Base-by-base conservation (phyloP, 2,113 vertebrate species). In the Pelusios castaneus region DNA sequence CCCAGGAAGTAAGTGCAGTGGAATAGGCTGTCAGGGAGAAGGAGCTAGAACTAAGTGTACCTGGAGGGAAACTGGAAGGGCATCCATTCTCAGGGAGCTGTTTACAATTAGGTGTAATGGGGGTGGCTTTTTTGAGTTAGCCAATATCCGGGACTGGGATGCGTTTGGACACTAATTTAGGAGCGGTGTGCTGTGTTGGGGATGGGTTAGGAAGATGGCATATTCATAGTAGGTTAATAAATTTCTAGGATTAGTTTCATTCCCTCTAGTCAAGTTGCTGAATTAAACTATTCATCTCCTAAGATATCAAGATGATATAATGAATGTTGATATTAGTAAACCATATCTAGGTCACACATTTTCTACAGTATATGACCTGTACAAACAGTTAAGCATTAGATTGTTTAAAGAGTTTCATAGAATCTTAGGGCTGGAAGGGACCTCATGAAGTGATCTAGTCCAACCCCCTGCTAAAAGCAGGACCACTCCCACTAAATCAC, bases 351-450 rank as follows among this genome's bases (percentile, higher is more conserved):
- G 24, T 60, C 80, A 93, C 29, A n/a, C 6, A 81, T 84, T 81
- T 94, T 43, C n/a, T 67, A 82, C 85, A 82, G 25, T 6, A 43
- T 54, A 45, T 82, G 43, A 89, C 88, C 87, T 88, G 76, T 95
- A 90, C 45, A 55, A 92, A 84, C 21, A 89, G 78, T 25, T 87
- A 93, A 95, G 88, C 75, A 89, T 92, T 93, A 89, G 54, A 54
- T 89, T 88, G 81, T 79, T 75, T 70, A 63, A 43, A 56, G 56
- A 92, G 27, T 58, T 82, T n/a, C 49, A 49, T 49, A 49, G 49
- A 49, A 49, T 10, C 10, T 49, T 49, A 49, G 49, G 10, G 49
- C 13, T 49, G 49, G 49, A 49, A n/a, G n/a, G n/a, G n/a, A n/a
- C n/a, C n/a, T n/a, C n/a, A n/a, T n/a, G n/a, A n/a, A n/a, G n/a